Evolutionary conservation across 2,797 vertebrate genomes (phyloP).

Genomic region (Cygnus olor): DNA sequence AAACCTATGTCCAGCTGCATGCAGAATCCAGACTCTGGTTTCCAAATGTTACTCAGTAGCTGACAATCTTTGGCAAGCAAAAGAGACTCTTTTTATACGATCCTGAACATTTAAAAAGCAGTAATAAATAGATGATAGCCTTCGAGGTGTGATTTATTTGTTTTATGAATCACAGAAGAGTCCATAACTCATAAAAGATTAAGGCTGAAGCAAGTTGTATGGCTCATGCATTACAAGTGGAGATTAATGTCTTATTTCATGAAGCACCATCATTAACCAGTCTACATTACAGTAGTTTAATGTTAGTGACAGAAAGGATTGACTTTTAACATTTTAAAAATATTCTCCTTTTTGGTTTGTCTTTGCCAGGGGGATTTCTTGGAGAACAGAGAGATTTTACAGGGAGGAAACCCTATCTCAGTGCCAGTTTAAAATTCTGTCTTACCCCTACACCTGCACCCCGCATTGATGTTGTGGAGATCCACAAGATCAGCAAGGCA

Average conservation of each 20-base stretch:
- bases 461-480: not conserved
- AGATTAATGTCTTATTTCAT: conserved; percentile 80
- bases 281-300: conserved; percentile 72
- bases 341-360: conserved; percentile 30
- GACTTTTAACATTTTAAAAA: conserved; percentile 64
- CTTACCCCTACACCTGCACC: not conserved
- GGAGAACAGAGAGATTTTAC: not conserved
- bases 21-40: not conserved
- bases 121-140: conserved; percentile 79
- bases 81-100: conserved; percentile 30
- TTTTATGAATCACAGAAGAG: conserved; percentile 82
- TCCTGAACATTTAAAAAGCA: conserved; percentile 67
- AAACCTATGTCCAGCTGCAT: not conserved
- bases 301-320: conserved; percentile 55
- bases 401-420: not conserved
- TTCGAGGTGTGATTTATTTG: conserved; percentile 81
- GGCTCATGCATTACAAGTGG: conserved; percentile 71
- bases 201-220: conserved; percentile 73
- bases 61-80: conserved; percentile 40
- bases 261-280: conserved; percentile 71
- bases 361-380: conserved; percentile 28
- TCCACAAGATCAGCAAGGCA: not conserved
- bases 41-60: conserved; percentile 47
- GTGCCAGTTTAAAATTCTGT: not conserved
- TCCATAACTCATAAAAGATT: conserved; percentile 79